Evolutionary conservation across 2,797 vertebrate species (phyloP).

Genomic region (Rhinella marina): DNA sequence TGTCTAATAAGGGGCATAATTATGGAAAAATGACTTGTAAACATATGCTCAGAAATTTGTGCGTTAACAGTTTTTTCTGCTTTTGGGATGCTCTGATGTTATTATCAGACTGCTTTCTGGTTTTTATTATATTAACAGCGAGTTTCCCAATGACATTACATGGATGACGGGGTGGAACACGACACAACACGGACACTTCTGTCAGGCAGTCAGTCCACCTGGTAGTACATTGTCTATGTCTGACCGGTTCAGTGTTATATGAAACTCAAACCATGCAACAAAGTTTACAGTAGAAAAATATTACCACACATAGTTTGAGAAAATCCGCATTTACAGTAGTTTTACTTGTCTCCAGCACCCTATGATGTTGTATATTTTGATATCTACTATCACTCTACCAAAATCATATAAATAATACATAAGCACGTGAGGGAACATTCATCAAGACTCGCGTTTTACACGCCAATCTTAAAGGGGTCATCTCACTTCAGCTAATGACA

Average conservation of each 20-base stretch:
- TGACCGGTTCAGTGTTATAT: background rate
- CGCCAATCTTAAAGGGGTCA: too few relatives aligned
- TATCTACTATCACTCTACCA: too few relatives aligned
- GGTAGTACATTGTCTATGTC: background rate
- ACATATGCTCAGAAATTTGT: constrained; percentile 47
- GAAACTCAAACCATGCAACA: background rate
- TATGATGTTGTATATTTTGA: too few relatives aligned
- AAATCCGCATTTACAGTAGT: background rate
- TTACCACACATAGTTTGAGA: background rate
- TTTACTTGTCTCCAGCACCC: background rate
- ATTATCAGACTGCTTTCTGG: background rate
- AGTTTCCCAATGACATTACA: constrained; percentile 18
- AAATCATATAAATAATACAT: too few relatives aligned
- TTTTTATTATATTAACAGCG: background rate
- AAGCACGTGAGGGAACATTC: too few relatives aligned
- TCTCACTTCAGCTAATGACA: too few relatives aligned
- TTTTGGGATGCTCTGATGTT: background rate
- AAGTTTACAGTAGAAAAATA: background rate
- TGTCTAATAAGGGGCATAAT: constrained; percentile 54
- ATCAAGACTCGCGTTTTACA: too few relatives aligned
- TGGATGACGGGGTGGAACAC: background rate
- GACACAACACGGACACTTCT: background rate
- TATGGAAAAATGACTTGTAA: constrained; percentile 39
- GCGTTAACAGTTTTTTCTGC: background rate
- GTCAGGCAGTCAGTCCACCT: background rate